A percentile compares a stretch with the other conserved stretches of the same genome.
phyloP scores from a whole-genome alignment of 2,113 vertebrate genomes.

The Brachyhypopomus occidentalis region DNA sequence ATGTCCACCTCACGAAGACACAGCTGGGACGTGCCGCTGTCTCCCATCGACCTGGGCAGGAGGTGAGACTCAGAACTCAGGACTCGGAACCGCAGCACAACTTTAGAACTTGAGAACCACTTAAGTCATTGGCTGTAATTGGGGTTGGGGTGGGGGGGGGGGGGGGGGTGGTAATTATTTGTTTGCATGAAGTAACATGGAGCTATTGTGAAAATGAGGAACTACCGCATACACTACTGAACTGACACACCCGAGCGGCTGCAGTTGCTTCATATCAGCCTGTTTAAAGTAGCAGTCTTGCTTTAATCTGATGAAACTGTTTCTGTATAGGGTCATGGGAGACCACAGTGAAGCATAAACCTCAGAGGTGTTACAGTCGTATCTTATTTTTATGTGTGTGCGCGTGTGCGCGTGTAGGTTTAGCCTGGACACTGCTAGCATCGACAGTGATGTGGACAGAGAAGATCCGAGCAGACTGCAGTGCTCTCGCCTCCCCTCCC shows the following conservation, averaged over 20 bases:
- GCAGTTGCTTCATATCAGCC: neutral
- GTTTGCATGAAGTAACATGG: neutral
- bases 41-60: slow-evolving; percentile 75
- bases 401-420: slow-evolving; percentile 71
- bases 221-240: neutral
- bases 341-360: neutral
- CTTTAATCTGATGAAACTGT: neutral
- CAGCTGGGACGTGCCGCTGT: slow-evolving; percentile 85
- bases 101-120: no score
- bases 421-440: slow-evolving; percentile 76
- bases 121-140: neutral
- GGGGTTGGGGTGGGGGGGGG: neutral
- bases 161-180: neutral
- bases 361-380: neutral
- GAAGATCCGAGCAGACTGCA: slow-evolving; percentile 64
- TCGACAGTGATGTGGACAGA: slow-evolving; percentile 78
- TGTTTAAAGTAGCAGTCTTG: neutral
- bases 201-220: slow-evolving; percentile 31
- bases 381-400: neutral
- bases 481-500: slow-evolving; percentile 41
- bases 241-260: slow-evolving; percentile 10
- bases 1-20: slow-evolving; percentile 80
- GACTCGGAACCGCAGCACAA: no score
- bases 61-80: slow-evolving; percentile 72
- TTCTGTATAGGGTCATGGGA: neutral